Evolutionary conservation across 2,113 vertebrate species (phyloP).

Genomic region (Gambusia affinis): DNA sequence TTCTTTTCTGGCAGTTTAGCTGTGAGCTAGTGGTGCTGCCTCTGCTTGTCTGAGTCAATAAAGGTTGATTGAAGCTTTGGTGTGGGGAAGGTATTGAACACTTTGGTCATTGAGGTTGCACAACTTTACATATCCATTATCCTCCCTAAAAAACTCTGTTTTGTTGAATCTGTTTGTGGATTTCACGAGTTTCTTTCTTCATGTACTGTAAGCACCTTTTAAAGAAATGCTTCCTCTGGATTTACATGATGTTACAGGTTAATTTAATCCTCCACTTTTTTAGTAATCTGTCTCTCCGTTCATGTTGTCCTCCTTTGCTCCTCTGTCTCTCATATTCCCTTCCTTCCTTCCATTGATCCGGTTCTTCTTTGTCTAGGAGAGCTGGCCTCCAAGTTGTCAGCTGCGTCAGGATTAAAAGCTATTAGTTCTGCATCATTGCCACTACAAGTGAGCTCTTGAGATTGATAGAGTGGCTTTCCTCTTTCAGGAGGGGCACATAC

Average conservation of each 20-base stretch:
- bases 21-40: conserved; percentile 46
- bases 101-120: conserved; percentile 41
- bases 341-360: conserved; percentile 65
- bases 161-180: conserved; percentile 26
- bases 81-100: conserved; percentile 49
- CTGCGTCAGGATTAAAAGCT: conserved; percentile 83
- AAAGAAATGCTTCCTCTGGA: background rate
- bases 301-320: conserved; percentile 3
- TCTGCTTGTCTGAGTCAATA: conserved; percentile 72
- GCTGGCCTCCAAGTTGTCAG: conserved; percentile 80
- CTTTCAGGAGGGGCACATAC: conserved; percentile 55
- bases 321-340: conserved; percentile 5
- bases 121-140: conserved; percentile 1
- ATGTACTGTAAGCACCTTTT: background rate
- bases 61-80: conserved; percentile 71
- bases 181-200: conserved; percentile 5
- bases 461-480: conserved; percentile 80
- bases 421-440: conserved; percentile 83
- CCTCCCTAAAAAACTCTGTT: background rate
- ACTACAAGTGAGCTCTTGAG: conserved; percentile 79
- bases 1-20: conserved; percentile 55
- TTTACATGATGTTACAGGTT: conserved; percentile 1
- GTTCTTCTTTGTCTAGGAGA: conserved; percentile 73
- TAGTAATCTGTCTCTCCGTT: conserved; percentile 1
- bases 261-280: background rate